A percentile compares a stretch with the other conserved stretches of the same genome.
phyloP scores from a whole-genome alignment of 2,113 vertebrate genomes.

The Actinemys pallida region DNA sequence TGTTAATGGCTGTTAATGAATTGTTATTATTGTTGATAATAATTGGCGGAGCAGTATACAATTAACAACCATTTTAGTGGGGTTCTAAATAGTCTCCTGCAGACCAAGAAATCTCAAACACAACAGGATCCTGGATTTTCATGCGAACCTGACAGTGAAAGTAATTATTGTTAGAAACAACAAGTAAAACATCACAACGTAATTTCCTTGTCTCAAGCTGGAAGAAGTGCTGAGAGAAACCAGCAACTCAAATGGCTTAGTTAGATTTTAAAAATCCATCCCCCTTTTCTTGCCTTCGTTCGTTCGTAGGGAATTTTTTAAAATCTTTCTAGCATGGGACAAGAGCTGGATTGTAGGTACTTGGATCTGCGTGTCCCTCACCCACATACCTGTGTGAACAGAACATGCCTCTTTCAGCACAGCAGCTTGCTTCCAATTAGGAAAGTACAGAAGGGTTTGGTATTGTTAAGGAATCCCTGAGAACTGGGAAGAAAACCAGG shows the following conservation, averaged over 20 bases:
- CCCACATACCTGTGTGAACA: background rate
- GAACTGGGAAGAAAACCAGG: background rate
- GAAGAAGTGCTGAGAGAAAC: background rate
- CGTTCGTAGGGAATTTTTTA: background rate
- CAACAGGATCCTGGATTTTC: too few relatives aligned
- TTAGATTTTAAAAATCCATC: background rate
- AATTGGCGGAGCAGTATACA: background rate
- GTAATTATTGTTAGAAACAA: too few relatives aligned
- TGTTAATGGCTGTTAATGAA: background rate
- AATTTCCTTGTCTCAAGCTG: background rate
- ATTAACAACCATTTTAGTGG: background rate
- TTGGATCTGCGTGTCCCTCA: background rate
- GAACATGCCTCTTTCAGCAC: background rate
- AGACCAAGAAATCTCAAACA: too few relatives aligned
- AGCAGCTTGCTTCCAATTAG: background rate
- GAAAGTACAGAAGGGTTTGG: background rate
- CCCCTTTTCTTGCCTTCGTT: background rate
- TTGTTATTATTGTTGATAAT: background rate
- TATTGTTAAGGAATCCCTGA: background rate
- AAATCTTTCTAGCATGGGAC: background rate
- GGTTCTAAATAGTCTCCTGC: too few relatives aligned
- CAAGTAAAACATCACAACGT: too few relatives aligned
- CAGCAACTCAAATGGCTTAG: too few relatives aligned
- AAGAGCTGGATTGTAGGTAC: background rate
- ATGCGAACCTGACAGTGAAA: too few relatives aligned